phyloP scores from a whole-genome alignment of 2,888 invertebrate species.

The Watsonalla cultraria region DNA sequence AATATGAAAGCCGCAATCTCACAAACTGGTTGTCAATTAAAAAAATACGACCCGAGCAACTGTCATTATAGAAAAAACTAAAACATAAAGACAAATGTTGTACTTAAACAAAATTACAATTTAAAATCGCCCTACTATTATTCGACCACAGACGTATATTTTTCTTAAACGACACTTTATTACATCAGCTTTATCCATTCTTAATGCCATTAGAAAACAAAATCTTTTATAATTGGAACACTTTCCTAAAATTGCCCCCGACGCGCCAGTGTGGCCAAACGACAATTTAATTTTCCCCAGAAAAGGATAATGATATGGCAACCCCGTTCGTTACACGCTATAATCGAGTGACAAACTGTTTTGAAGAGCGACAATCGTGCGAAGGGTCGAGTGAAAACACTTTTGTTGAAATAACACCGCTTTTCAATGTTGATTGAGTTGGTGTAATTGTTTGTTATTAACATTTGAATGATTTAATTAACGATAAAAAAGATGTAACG shows the following conservation, averaged over 20 bases:
- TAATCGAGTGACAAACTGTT: slow-evolving; percentile 75
- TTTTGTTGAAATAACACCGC: slow-evolving; percentile 8
- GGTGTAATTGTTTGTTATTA: too few relatives aligned
- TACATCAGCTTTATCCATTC: slow-evolving; percentile 65
- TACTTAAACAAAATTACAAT: slow-evolving; percentile 39
- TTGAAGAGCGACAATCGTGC: slow-evolving; percentile 56
- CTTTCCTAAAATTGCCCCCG: slow-evolving; percentile 60
- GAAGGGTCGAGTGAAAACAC: slow-evolving; percentile 30
- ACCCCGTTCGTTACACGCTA: slow-evolving; percentile 58
- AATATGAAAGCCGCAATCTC: slow-evolving; percentile 9
- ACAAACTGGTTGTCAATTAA: slow-evolving; percentile 23
- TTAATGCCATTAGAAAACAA: slow-evolving; percentile 65
- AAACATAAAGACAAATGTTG: slow-evolving; percentile 28
- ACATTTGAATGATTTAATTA: too few relatives aligned
- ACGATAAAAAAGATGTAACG: too few relatives aligned
- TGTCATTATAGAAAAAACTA: slow-evolving; percentile 18
- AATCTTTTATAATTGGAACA: slow-evolving; percentile 50
- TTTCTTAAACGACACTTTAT: slow-evolving; percentile 77
- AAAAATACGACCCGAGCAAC: slow-evolving; percentile 21
- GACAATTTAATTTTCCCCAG: slow-evolving; percentile 66
- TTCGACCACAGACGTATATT: slow-evolving; percentile 54
- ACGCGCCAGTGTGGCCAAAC: slow-evolving; percentile 51
- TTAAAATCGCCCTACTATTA: slow-evolving; percentile 47
- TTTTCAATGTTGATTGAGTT: background rate
- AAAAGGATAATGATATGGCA: slow-evolving; percentile 65